phyloP scores from a whole-genome alignment of 2,797 vertebrate genomes.

The Brachymystax lenok region DNA sequence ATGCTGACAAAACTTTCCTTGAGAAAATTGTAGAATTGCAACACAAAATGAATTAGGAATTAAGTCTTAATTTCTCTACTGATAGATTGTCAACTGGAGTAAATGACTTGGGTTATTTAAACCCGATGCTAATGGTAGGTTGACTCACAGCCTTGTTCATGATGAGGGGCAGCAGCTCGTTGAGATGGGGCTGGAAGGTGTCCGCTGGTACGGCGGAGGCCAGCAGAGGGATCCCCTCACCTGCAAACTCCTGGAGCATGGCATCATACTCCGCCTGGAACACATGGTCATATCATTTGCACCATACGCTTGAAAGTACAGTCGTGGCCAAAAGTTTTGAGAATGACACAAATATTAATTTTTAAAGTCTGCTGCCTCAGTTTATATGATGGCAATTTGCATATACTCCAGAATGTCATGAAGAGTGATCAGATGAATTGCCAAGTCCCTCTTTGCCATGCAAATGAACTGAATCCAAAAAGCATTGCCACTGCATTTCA shows the following conservation, averaged over 20 bases:
- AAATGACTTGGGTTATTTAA: not conserved
- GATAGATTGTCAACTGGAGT: not conserved
- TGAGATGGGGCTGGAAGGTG: slow-evolving; percentile 82
- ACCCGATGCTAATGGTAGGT: not conserved
- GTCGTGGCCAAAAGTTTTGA: too few species aligned
- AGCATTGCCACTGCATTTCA: too few species aligned
- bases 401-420: too few species aligned
- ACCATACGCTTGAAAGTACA: not conserved
- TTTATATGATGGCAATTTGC: too few species aligned
- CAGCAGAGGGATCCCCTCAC: slow-evolving; percentile 85
- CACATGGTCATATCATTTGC: not conserved
- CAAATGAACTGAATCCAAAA: too few species aligned
- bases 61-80: not conserved
- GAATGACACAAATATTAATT: too few species aligned
- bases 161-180: slow-evolving; percentile 84
- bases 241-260: slow-evolving; percentile 88
- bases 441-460: too few species aligned
- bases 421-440: too few species aligned
- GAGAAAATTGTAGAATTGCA: not conserved
- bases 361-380: too few species aligned
- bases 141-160: slow-evolving; percentile 86
- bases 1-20: not conserved
- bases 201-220: slow-evolving; percentile 81
- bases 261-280: slow-evolving; percentile 85
- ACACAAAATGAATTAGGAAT: not conserved